Conservation (phyloP, 2,113 vertebrate species). For the Prunella himalayana region DNA sequence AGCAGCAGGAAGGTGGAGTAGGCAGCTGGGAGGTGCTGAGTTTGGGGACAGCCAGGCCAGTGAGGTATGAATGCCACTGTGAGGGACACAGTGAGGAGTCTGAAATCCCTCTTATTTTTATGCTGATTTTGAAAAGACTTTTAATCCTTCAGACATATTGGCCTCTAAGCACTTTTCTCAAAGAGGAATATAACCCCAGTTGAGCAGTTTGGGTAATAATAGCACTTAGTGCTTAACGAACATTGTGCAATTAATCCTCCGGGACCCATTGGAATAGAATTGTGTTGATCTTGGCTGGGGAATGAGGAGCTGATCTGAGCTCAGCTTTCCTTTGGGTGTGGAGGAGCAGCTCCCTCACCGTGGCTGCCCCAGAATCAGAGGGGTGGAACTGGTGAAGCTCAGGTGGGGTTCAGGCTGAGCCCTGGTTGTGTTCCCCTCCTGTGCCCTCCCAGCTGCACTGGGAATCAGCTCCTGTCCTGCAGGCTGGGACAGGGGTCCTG, state of each 20-base stretch:
- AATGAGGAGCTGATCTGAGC: neutral
- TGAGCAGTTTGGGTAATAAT: neutral
- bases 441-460: neutral
- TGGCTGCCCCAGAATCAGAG: neutral
- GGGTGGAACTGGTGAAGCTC: neutral
- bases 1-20: neutral
- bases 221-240: neutral
- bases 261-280: neutral
- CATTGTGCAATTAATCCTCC: neutral
- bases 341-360: neutral
- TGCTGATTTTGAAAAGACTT: conserved; percentile 12
- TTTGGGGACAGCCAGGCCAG: neutral
- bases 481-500: neutral
- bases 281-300: neutral
- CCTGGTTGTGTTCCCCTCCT: neutral
- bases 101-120: conserved; percentile 17
- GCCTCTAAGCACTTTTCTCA: neutral
- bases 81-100: neutral
- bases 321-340: neutral
- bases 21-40: neutral
- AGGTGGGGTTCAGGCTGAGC: neutral
- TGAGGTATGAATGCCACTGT: accelerated
- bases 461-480: neutral
- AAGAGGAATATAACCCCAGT: neutral
- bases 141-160: conserved; percentile 18